Base-by-base conservation (phyloP, 1,140 invertebrate species). In the Hestina assimilis region DNA sequence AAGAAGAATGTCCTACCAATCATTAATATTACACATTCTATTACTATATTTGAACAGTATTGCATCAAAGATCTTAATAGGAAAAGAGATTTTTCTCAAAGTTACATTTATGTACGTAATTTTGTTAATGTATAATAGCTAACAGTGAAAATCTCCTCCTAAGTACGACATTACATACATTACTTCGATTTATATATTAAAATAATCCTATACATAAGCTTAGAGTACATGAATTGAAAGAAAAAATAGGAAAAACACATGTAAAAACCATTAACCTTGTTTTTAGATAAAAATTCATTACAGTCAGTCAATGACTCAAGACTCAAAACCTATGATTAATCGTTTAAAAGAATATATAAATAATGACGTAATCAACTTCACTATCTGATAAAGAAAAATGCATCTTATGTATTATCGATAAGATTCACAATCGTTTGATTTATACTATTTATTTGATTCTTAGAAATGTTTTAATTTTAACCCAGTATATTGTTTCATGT, bases 271-370 rank as follows among this genome's bases (percentile, higher is more conserved):
- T 38, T n/a, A 38, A 8, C 9, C n/a, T 19, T 20, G 33, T 9
- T 33, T n/a, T 5, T 33, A 14, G 31, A 7, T 14, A 1, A 17
- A 33, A 33, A 33, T 33, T 33, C 31, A 33, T 33, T 38, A 8
- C 17, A 21, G 24, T 28, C 20, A 20, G 33, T 41, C 43, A 56
- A 40, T 56, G 53, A 56, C 43, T 56, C 31, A 45, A 26, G 28
- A 38, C 12, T 46, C 46, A 46, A 46, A 45, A 54, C 40, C 31
- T 29, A 33, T 46, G 42, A 35, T 55, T 38, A 55, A 55, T 46
- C 26, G 21, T 26, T 17, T 38, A 33, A 55, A 35, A 33, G 38
- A 46, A 46, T 33, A 20, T 45, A 33, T 54, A 31, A 47, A 56
- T 43, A 56, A 51, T 28, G 24, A 41, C 35, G 35, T 17, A 41